phyloP scores from a whole-genome alignment of 2,113 vertebrate genomes.

The Miniopterus natalensis region DNA sequence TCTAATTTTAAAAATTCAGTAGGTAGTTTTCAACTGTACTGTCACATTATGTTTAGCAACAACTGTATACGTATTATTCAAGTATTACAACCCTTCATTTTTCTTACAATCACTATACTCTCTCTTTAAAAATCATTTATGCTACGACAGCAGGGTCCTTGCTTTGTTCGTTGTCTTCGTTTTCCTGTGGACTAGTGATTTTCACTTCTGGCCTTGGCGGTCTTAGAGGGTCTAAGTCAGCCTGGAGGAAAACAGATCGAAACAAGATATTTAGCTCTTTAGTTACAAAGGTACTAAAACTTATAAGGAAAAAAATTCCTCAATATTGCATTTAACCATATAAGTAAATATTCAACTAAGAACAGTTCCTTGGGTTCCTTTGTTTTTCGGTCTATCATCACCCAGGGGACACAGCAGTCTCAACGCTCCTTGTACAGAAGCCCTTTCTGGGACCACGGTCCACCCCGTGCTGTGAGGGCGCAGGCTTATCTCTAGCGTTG shows the following conservation, averaged over 20 bases:
- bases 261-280: neutral
- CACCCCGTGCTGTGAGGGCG: neutral
- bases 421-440: neutral
- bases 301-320: neutral
- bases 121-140: constrained; percentile 69
- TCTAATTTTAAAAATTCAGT: constrained; percentile 49
- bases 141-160: constrained; percentile 84
- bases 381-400: neutral
- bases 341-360: neutral
- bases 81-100: constrained; percentile 72
- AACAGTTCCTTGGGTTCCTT: neutral
- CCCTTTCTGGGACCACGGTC: neutral
- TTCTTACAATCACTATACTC: constrained; percentile 12
- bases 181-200: constrained; percentile 88
- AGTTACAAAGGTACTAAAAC: neutral
- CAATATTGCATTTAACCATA: neutral
- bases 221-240: constrained; percentile 74
- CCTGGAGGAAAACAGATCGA: constrained; percentile 79
- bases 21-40: constrained; percentile 31
- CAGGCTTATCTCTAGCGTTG: neutral
- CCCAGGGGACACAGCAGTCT: neutral
- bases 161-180: constrained; percentile 83
- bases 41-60: constrained; percentile 37
- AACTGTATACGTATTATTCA: constrained; percentile 61
- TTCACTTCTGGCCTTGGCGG: constrained; percentile 86